Evolutionary conservation across 2,888 invertebrate genomes (phyloP), one percentile per base, ranked within the genome.

Genomic region (Trilocha varians): DNA sequence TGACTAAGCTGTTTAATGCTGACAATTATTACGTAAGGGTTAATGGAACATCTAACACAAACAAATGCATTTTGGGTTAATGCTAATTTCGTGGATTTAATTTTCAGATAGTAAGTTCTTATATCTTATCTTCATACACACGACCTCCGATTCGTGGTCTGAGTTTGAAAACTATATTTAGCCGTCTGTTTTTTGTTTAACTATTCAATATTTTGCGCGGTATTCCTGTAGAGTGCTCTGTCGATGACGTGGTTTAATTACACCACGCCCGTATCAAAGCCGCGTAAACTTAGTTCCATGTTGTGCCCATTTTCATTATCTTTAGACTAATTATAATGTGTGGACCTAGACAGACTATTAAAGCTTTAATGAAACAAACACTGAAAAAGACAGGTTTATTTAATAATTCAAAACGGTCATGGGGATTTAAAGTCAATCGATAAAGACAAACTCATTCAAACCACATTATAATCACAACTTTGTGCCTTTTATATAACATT

Each of bases 161-260:
- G 38, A 39, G 44, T 34, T 34, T 18, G 38, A 39, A 36, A 34
- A 43, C 36, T 49, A 52, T 51, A 46, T 49, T 43, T 51, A 49
- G 40, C 16, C 32, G 42, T 44, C 43, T 45, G 45, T 43, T 45
- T 47, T 50, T 53, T 50, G 44, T 47, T 46, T 40, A 48, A 39
- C 41, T 48, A 47, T 49, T 43, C 39, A 45, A 55, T 53, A 58
- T 52, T 49, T 46, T 49, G 47, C 50, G 43, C 47, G 41, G 50
- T 52, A 52, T 53, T 54, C 33, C 53, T 34, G 38, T 43, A 46
- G 51, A 56, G 54, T 48, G 50, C 43, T 52, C 54, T 55, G 41
- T 35, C 39, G 57, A 57, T 59, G 59, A 62, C 57, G 57, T 53
- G 49, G 52, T 55, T 60, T 73, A 76, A 78, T 77, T 78, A 73